Evolutionary conservation across 2,888 invertebrate species (phyloP).

Genomic region (Blastobasis adustella): DNA sequence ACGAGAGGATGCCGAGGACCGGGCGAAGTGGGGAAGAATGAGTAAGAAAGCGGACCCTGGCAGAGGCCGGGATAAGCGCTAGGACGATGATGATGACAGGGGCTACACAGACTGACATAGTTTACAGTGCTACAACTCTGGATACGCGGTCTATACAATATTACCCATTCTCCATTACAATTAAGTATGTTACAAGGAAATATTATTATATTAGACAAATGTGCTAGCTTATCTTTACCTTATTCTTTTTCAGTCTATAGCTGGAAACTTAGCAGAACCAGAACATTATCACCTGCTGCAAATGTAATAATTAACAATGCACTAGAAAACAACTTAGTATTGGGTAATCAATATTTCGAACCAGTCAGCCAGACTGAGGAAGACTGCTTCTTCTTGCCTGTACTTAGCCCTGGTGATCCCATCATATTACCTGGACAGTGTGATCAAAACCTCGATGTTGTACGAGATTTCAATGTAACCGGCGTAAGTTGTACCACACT

Average conservation of each 20-base stretch:
- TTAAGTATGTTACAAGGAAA: too few species aligned
- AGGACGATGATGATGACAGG: too few species aligned
- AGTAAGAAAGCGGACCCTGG: too few species aligned
- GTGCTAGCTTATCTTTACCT: not conserved
- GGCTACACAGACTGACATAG: too few species aligned
- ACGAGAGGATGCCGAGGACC: too few species aligned
- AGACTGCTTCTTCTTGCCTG: conserved; percentile 51
- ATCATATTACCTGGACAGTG: conserved; percentile 49
- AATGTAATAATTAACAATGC: conserved; percentile 28
- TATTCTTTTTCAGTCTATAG: conserved; percentile 42
- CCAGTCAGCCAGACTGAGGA: conserved; percentile 37
- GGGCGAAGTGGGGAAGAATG: too few species aligned
- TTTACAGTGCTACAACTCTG: too few species aligned
- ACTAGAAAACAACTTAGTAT: conserved; percentile 29
- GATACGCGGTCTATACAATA: too few species aligned
- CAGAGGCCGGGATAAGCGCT: too few species aligned
- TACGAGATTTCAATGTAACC: conserved; percentile 35
- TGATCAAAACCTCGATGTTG: conserved; percentile 33
- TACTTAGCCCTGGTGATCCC: conserved; percentile 34
- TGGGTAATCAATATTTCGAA: conserved; percentile 42
- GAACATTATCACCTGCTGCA: conserved; percentile 22
- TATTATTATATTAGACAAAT: too few species aligned
- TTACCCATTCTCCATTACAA: too few species aligned
- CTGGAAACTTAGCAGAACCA: conserved; percentile 54
- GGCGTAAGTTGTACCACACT: conserved; percentile 27